These are phyloP conservation scores for Oscheius sp. DNA, from an alignment of 1,140 invertebrate genomes.

Conservation along the genomic window DNA sequence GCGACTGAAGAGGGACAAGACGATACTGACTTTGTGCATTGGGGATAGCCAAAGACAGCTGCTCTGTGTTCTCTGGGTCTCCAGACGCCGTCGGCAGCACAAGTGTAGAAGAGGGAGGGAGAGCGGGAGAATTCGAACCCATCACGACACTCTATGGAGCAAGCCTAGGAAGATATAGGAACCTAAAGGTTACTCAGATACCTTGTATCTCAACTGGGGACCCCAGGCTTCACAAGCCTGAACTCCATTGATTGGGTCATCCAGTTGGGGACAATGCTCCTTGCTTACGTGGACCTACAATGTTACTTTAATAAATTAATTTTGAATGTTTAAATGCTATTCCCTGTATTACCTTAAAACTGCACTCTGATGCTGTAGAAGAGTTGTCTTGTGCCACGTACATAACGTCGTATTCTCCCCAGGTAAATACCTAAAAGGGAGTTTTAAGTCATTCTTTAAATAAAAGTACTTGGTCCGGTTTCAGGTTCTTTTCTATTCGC, in stretches of 20 bases:
- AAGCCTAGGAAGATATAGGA: slow-evolving; percentile 63
- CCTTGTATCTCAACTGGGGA: slow-evolving; percentile 85
- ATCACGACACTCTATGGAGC: slow-evolving; percentile 78
- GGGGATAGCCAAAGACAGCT: slow-evolving; percentile 53
- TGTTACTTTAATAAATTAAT: background rate
- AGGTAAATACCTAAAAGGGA: slow-evolving; percentile 64
- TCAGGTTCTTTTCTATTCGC: slow-evolving; percentile 79
- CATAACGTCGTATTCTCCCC: slow-evolving; percentile 87
- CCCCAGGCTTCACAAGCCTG: slow-evolving; percentile 93
- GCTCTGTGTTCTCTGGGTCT: slow-evolving; percentile 73
- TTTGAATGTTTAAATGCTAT: slow-evolving; percentile 76
- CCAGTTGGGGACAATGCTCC: slow-evolving; percentile 73
- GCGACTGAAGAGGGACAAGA: background rate
- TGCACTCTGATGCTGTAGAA: slow-evolving; percentile 84
- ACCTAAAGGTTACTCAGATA: background rate
- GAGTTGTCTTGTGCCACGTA: slow-evolving; percentile 87
- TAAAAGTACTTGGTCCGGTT: slow-evolving; percentile 84
- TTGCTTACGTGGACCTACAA: slow-evolving; percentile 20
- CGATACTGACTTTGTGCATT: slow-evolving; percentile 52
- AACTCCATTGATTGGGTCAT: slow-evolving; percentile 81
- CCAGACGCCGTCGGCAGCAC: slow-evolving; percentile 93
- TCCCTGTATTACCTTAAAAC: slow-evolving; percentile 91
- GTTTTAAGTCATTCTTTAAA: no score
- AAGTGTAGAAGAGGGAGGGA: slow-evolving; percentile 90
- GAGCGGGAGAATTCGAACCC: slow-evolving; percentile 83